Evolutionary conservation across 2,113 vertebrate species (phyloP), one percentile per base, ranked within the genome.

Genomic region (Megalops atlanticus): DNA sequence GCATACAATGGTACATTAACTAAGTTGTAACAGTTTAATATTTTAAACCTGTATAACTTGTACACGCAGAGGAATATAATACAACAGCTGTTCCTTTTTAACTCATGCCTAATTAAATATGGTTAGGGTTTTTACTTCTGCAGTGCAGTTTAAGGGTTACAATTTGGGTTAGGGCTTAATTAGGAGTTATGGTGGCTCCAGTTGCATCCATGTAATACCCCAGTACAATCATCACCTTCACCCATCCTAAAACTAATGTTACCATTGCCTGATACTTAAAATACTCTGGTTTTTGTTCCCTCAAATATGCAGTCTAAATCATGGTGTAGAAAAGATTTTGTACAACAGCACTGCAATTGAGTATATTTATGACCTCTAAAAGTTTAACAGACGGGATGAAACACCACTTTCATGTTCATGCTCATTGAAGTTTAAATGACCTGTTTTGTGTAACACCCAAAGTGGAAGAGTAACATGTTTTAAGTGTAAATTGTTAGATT

Each of bases 261-360:
- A 87, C 83, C 81, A 68, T 82, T 80, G 76, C 41, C 3, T 12
- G 6, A 58, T 24, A 58, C 24, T 58, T 21, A 58, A 24, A 81
- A 78, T 64, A 41, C 70, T 79, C 41, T 74, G 76, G 72, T 79
- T 86, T 70, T 82, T 83, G 21, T 85, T 77, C 54, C 81, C 75
- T 83, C 86, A 90, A 87, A 81, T 84, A 81, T 80, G 27, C 81
- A 80, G 69, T 78, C 40, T 89, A 84, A 87, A 85, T 78, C 82
- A 76, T 78, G 68, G 78, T 83, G 81, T 75, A 79, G 84, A 39
- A 11, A 52, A 14, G 74, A 7, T 83, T 83, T 84, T 83, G 69
- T 83, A 80, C 80, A 77, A 80, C 85, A 82, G 45, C 85, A 83
- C 88, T 89, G 82, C 91, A 89, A 92, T 89, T 89, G 89, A 79